Evolutionary conservation across 2,797 vertebrate species (phyloP), one percentile per base, ranked within the genome.

Genomic region (Lithobates pipiens): DNA sequence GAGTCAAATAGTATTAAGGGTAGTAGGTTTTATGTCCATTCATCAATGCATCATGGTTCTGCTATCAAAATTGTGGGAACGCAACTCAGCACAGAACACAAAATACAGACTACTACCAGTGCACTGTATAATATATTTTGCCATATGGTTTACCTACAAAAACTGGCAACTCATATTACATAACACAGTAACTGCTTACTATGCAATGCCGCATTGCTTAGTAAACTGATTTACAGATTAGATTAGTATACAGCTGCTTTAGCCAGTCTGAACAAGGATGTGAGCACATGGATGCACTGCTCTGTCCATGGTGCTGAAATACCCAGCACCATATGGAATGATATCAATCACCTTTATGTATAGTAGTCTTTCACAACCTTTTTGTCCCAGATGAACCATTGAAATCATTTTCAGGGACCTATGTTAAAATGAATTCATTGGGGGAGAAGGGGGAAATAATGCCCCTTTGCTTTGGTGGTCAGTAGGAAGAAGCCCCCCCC

Each of bases 271-370:
- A 57, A 57, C 16, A 18, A 54, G 50, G 50, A 54, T 23, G 8
- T 61, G 54, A 61, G 54, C 21, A 23, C 21, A n/a, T 9, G 1
- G 32, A 4, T 23, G 68, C 68, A n/a, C 10, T 34, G 15, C 67
- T 44, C 85, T 85, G 39, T 77, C 87, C 89, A 36, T 71, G 82
- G 89, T 85, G 32, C 77, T 88, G 86, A 83, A 88, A 65, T 63
- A 13, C 36, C 65, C 3, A 0, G 3, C 50, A 18, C 11, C 16
- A 18, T 54, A 21, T 6, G 4, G 3, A 15, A 61, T 61, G 18
- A 23, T 4, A 61, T 61, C 21, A n/a, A 23, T 21, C 21, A 61
- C 21, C 54, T 9, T 16, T 57, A 16, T 23, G 54, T 39, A 1
- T 8, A 39, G 5, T 5, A 8, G 39, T 9, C 39, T 39, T 10